Percentiles rank a stretch among this genome's conserved stretches.
Conservation (phyloP, 1,140 invertebrate genomes). For the Choristoneura fumiferana region DNA sequence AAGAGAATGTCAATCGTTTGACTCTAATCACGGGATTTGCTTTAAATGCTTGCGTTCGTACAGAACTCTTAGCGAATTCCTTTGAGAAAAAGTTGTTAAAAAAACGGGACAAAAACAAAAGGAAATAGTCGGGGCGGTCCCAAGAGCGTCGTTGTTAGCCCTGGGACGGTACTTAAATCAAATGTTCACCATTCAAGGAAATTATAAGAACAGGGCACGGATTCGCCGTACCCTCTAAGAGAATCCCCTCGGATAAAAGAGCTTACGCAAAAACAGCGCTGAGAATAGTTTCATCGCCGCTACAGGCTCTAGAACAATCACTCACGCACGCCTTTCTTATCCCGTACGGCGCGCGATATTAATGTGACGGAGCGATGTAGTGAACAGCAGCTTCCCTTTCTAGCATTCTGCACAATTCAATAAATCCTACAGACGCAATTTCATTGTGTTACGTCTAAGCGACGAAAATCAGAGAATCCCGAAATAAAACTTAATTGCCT, state of each 20-base stretch:
- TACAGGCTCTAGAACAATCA: conserved; percentile 6
- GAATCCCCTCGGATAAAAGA: conserved; percentile 50
- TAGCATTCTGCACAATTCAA: background rate
- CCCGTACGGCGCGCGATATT: conserved; percentile 1
- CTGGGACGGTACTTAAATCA: conserved; percentile 72
- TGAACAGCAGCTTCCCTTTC: background rate
- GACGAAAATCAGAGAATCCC: conserved; percentile 12
- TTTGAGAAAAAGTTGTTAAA: conserved; percentile 65
- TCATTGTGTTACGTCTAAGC: background rate
- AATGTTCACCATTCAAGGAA: conserved; percentile 71
- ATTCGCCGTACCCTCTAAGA: conserved; percentile 41
- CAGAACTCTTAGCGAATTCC: conserved; percentile 48
- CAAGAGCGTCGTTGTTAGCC: conserved; percentile 56
- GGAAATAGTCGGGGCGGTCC: conserved; percentile 70
- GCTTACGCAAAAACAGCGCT: conserved; percentile 42
- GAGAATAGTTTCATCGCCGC: conserved; percentile 41
- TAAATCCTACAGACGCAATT: background rate
- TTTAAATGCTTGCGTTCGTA: conserved; percentile 46
- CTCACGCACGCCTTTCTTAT: conserved; percentile 8
- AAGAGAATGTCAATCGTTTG: conserved; percentile 45
- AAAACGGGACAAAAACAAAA: conserved; percentile 65
- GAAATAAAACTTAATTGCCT: conserved; percentile 30
- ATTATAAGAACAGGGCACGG: conserved; percentile 66
- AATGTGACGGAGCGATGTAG: conserved; percentile 9
- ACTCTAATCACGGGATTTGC: conserved; percentile 55